Evolutionary conservation across 2,797 vertebrate genomes (phyloP), one percentile per base, ranked within the genome.

Genomic region (Phaenicophaeus curvirostris): DNA sequence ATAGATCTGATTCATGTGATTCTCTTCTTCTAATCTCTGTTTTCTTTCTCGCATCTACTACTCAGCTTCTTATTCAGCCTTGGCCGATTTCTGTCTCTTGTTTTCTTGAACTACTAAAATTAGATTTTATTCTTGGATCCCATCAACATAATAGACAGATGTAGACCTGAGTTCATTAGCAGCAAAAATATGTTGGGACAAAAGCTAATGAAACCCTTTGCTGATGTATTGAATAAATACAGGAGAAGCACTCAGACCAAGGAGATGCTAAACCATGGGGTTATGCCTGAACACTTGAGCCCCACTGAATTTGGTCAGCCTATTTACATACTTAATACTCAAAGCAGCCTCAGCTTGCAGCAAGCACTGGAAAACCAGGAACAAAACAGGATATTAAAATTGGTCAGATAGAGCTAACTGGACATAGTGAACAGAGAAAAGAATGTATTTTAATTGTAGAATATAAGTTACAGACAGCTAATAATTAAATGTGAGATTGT

Each of bases 71-170:
- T 97, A 94, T 58, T 96, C 77, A 39, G 88, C 90, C 80, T 89
- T 93, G 93, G 69, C 87, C 88, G 85, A 84, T 87, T 89, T 96
- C 95, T 95, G 85, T 94, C 89, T 96, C 95, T 97, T 96, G 89
- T 97, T 97, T 91, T 96, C 91, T 92, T 73, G 79, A 84, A 54
- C 66, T 66, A 54, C 95, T 96, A 97, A 97, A 97, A 96, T 97
- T 95, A 97, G 84, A 87, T 72, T 85, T 94, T 96, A 77, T 90
- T 92, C 72, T 91, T 92, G 63, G 65, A 87, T 77, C 50, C 17
- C n/a, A 58, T 61, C 41, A 80, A 51, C 44, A 68, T 54, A 92
- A 87, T 39, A 76, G 82, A 46, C 31, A 80, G 61, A 93, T 68
- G 41, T 73, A 84, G 66, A 69, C 42, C n/a, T 50, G 51, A 66